These are phyloP conservation scores for Ciconia boyciana DNA, from an alignment of 2,113 vertebrate species.

Conservation along the genomic window DNA sequence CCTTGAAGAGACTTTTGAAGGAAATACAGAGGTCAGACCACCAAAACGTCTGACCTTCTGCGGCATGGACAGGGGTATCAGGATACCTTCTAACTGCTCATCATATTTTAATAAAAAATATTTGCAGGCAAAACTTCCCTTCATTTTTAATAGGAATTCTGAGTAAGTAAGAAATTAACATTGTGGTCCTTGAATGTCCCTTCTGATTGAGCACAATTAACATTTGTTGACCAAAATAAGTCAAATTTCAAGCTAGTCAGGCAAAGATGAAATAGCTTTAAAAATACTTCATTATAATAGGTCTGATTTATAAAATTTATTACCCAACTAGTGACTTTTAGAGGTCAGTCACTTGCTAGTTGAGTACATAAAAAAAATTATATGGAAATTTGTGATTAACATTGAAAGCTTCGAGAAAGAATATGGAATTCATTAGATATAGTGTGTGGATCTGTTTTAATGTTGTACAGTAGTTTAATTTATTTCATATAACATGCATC, in stretches of 20 bases:
- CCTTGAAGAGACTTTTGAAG: neutral
- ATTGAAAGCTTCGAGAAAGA: slow-evolving; percentile 54
- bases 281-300: slow-evolving; percentile 62
- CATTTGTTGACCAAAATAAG: slow-evolving; percentile 53
- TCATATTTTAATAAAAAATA: neutral
- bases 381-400: slow-evolving; percentile 66
- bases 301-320: slow-evolving; percentile 70
- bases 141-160: neutral
- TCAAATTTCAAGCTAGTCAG: neutral
- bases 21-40: neutral
- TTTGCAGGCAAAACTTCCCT: neutral
- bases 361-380: slow-evolving; percentile 70
- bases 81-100: neutral
- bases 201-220: slow-evolving; percentile 2
- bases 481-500: slow-evolving; percentile 35
- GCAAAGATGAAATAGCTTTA: slow-evolving; percentile 53
- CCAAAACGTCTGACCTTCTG: neutral
- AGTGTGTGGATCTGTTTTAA: slow-evolving; percentile 44
- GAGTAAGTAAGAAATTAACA: neutral
- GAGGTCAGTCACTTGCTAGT: slow-evolving; percentile 65
- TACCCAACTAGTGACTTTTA: slow-evolving; percentile 62
- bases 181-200: neutral
- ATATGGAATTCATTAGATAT: slow-evolving; percentile 62
- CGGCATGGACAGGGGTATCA: neutral
- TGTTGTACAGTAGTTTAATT: slow-evolving; percentile 62